Conservation (phyloP, 2,888 invertebrate genomes). For the Thumatha senex region DNA sequence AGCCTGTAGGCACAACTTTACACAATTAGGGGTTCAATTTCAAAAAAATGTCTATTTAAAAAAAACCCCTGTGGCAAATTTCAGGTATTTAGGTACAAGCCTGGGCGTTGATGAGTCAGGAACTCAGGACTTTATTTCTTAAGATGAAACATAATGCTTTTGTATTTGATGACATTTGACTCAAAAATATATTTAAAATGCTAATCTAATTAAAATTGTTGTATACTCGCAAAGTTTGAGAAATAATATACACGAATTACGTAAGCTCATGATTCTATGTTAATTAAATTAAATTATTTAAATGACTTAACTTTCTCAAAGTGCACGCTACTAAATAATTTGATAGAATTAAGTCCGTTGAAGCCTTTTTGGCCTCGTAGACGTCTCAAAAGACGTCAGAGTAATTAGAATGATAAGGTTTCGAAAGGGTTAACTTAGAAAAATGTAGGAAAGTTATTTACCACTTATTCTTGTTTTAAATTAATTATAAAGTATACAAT, state of each 20-base stretch:
- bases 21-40: no score
- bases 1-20: no score
- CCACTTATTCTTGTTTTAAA: neutral
- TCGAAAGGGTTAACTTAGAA: constrained; percentile 11
- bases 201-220: constrained; percentile 18
- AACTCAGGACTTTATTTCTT: no score
- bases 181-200: no score
- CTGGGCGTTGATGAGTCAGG: no score
- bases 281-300: constrained; percentile 69
- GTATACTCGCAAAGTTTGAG: constrained; percentile 1
- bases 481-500: neutral
- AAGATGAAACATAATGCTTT: no score
- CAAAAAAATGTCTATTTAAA: no score
- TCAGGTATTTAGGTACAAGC: no score
- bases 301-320: constrained; percentile 59
- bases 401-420: constrained; percentile 36
- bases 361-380: constrained; percentile 50
- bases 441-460: constrained; percentile 8
- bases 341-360: constrained; percentile 55
- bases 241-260: constrained; percentile 53
- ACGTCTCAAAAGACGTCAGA: constrained; percentile 45
- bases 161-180: no score
- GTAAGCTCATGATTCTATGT: constrained; percentile 56
- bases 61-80: no score
- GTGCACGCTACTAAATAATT: constrained; percentile 64